A percentile compares a stretch with the other conserved stretches of the same genome.
phyloP scores from a whole-genome alignment of 1,140 invertebrate genomes.

The Rhyacophila brunnea region DNA sequence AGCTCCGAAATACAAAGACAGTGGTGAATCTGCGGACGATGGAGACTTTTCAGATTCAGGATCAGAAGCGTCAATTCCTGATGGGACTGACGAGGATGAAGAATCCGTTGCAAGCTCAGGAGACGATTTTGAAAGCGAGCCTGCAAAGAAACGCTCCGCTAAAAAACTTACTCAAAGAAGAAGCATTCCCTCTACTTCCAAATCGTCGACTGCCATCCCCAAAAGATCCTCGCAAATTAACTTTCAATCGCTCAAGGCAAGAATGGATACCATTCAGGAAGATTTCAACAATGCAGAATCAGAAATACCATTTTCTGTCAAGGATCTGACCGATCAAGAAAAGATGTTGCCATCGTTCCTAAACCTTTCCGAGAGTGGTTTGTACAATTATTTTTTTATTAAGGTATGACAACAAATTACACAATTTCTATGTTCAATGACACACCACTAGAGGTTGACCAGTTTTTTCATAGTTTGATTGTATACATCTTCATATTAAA shows the following conservation, averaged over 20 bases:
- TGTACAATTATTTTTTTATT: conserved; percentile 22
- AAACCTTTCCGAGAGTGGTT: conserved; percentile 55
- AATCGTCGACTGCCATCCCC: too few species aligned
- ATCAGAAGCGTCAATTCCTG: conserved; percentile 48
- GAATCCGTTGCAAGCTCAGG: conserved; percentile 19
- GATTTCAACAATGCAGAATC: conserved; percentile 39
- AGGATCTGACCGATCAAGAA: conserved; percentile 50
- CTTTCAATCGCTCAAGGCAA: conserved; percentile 3
- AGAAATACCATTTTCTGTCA: conserved; percentile 43
- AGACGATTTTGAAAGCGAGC: conserved; percentile 18
- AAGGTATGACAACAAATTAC: too few species aligned
- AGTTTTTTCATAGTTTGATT: too few species aligned
- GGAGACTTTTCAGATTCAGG: conserved; percentile 52
- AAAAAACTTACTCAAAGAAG: too few species aligned
- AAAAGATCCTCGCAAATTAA: not conserved
- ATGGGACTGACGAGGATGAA: conserved; percentile 16
- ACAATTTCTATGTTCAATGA: too few species aligned
- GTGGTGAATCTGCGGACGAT: conserved; percentile 45
- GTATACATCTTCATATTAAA: too few species aligned
- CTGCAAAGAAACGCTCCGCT: conserved; percentile 1
- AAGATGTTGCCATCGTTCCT: conserved; percentile 48
- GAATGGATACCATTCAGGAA: conserved; percentile 28
- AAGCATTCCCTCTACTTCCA: too few species aligned
- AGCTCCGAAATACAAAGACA: conserved; percentile 19
- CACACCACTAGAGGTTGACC: too few species aligned